Percentiles rank a stretch among this genome's conserved stretches.
phyloP scores from a whole-genome alignment of 2,113 vertebrate genomes.

The Solea solea region DNA sequence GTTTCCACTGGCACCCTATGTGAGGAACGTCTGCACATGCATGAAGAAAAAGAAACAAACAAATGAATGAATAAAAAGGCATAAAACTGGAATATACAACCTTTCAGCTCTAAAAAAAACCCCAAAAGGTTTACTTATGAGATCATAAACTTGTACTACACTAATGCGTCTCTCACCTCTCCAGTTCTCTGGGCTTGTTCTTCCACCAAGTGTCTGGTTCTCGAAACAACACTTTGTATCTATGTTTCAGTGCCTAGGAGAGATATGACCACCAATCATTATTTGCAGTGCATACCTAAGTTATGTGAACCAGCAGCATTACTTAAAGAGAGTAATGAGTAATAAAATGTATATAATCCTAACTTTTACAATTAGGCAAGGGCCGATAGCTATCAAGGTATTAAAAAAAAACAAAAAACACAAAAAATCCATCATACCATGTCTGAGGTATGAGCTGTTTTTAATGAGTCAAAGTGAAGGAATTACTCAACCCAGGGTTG shows the following conservation, averaged over 20 bases:
- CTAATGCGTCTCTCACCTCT: slow-evolving; percentile 85
- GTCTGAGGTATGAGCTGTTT: no score
- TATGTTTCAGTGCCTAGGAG: slow-evolving; percentile 87
- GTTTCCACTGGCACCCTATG: slow-evolving; percentile 90
- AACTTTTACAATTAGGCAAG: no score
- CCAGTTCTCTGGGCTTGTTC: slow-evolving; percentile 92
- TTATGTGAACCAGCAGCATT: not conserved
- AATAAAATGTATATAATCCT: no score
- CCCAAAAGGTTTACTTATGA: not conserved
- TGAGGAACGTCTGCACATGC: slow-evolving; percentile 84
- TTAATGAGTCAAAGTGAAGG: no score
- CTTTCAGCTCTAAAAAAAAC: not conserved
- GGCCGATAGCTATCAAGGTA: no score
- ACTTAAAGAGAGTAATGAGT: not conserved
- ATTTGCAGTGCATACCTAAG: not conserved
- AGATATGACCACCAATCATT: slow-evolving; percentile 2
- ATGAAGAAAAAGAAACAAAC: slow-evolving; percentile 39
- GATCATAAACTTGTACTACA: not conserved
- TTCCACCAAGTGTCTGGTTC: slow-evolving; percentile 99
- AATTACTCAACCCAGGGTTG: no score
- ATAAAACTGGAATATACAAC: no score
- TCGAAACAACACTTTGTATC: slow-evolving; percentile 92
- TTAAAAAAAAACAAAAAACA: no score
- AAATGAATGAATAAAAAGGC: not conserved
- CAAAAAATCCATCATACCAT: no score